Evolutionary conservation across 2,888 invertebrate species (phyloP), one percentile per base, ranked within the genome.

Genomic region (Drosophila rellima): DNA sequence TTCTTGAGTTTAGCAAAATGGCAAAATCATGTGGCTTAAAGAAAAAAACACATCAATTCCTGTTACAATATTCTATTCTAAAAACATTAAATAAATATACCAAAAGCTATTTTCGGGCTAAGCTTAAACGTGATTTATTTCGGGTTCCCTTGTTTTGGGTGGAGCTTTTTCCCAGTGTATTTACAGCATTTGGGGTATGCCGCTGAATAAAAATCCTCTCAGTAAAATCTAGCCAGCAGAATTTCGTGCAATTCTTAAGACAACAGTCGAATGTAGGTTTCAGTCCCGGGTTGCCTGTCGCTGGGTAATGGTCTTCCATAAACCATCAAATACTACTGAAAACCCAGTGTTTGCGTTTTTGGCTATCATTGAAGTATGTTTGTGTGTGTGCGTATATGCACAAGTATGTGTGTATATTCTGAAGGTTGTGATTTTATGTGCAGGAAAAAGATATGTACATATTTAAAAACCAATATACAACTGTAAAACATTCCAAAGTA

Each of bases 251-350:
- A 55, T 85, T 72, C 81, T 69, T 81, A 79, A 80, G 76, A 77
- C 83, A 83, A 75, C 84, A 85, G 84, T 78, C 70, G 85, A 68
- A 63, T 45, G 60, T 68, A 90, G 90, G 90, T 91, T 91, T 92
- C 87, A 92, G 92, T 92, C 92, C 92, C 91, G 92, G 92, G 90
- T 92, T 91, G 92, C 90, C 91, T 91, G 90, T 92, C 91, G 91
- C 91, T 91, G 90, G 90, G 90, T 90, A 86, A 91, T 82, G 88
- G 80, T 83, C 88, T 87, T 78, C 81, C 65, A 71, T 62, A 50
- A 66, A 78, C 81, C 65, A 71, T 62, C 44, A 64, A 78, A 69
- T 63, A 66, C 64, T 54, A 52, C 62, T 54, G 57, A 66, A 57
- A 59, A 55, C 52, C 67, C 62, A 66, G 74, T 69, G 72, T 57